A percentile compares a stretch with the other conserved stretches of the same genome.
Conservation (phyloP, 2,113 vertebrate genomes). For the Mellivora capensis region DNA sequence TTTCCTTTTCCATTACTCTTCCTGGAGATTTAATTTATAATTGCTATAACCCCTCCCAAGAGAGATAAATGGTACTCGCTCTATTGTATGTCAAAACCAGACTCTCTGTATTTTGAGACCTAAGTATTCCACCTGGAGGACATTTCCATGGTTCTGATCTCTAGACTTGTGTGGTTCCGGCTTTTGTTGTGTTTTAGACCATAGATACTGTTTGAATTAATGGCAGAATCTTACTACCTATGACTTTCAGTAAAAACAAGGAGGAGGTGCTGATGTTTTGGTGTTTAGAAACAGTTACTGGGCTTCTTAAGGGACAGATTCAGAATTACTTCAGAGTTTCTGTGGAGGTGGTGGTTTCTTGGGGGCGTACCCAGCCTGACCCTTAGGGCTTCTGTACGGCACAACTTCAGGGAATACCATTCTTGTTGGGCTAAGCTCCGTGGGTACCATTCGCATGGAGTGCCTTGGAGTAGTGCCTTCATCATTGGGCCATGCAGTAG, state of each 20-base stretch:
- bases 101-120: background rate
- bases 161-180: background rate
- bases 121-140: background rate
- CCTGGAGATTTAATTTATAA: background rate
- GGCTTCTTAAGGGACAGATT: background rate
- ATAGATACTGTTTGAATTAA: background rate
- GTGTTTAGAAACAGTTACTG: background rate
- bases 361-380: background rate
- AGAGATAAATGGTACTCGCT: background rate
- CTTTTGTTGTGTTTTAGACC: background rate
- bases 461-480: background rate
- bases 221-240: background rate
- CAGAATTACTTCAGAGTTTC: background rate
- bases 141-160: background rate
- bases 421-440: background rate
- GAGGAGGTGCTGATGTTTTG: background rate
- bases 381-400: background rate
- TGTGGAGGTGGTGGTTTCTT: background rate
- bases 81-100: background rate
- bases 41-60: no score
- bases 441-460: fast-evolving
- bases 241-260: background rate
- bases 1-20: background rate
- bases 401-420: fast-evolving
- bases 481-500: fast-evolving